Conservation (phyloP, 2,888 invertebrate species). For the Entomobrya multifasciata region DNA sequence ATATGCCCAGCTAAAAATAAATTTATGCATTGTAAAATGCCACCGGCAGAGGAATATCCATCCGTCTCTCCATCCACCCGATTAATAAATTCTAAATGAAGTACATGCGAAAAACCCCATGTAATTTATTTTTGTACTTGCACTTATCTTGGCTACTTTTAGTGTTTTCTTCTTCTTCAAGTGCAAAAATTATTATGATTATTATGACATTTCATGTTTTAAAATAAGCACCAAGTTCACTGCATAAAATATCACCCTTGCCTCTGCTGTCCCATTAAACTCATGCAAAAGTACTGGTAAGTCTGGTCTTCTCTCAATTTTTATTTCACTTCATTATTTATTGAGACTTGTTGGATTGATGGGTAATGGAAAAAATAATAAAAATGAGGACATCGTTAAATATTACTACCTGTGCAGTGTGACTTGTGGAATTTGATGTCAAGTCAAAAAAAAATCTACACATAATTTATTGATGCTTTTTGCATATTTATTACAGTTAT, state of each 20-base stretch:
- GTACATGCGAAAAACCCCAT: conserved; percentile 20
- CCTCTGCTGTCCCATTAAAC: conserved; percentile 51
- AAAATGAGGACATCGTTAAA: conserved; percentile 51
- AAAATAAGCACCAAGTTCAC: conserved; percentile 29
- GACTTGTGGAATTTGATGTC: conserved; percentile 51
- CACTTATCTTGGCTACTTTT: too few relatives aligned
- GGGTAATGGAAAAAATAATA: conserved; percentile 13
- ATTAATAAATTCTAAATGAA: conserved; percentile 53
- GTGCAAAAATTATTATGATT: conserved; percentile 48
- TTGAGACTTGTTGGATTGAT: conserved; percentile 5
- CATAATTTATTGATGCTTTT: conserved; percentile 15
- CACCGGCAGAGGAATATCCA: conserved; percentile 50
- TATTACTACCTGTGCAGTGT: conserved; percentile 50
- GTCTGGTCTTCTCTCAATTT: conserved; percentile 39
- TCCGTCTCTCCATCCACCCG: conserved; percentile 30
- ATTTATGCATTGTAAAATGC: conserved; percentile 55
- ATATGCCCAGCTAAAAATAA: conserved; percentile 19
- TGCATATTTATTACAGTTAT: conserved; percentile 36
- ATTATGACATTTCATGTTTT: conserved; percentile 61
- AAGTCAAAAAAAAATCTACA: conserved; percentile 32
- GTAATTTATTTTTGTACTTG: not conserved
- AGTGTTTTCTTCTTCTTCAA: not conserved
- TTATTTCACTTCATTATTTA: conserved; percentile 8
- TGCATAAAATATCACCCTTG: conserved; percentile 53
- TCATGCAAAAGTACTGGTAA: too few relatives aligned